Conservation (phyloP, 2,113 vertebrate species). For the Leucopsar rothschildi region DNA sequence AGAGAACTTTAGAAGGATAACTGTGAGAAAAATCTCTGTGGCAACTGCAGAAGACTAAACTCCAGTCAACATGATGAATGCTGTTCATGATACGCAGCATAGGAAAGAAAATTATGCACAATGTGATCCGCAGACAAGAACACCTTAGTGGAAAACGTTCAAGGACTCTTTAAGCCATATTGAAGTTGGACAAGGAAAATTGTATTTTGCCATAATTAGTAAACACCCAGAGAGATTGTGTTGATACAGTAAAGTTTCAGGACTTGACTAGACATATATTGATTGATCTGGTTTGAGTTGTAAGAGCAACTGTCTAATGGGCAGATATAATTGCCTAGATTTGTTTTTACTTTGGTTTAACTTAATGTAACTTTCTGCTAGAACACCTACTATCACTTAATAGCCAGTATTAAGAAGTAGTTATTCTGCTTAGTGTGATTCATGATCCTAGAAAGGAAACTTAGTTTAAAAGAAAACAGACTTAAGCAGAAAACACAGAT, state of each 20-base stretch:
- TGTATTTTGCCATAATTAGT: background rate
- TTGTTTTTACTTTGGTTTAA: background rate
- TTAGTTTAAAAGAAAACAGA: background rate
- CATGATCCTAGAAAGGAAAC: background rate
- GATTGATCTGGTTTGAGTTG: background rate
- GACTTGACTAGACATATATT: background rate
- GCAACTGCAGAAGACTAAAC: background rate
- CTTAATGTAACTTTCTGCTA: background rate
- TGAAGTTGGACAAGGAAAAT: background rate
- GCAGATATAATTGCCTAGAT: background rate
- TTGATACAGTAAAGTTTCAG: background rate
- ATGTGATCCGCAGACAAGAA: background rate
- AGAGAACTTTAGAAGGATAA: background rate
- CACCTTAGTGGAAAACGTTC: background rate
- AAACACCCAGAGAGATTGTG: background rate
- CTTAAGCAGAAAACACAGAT: background rate
- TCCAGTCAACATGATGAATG: background rate
- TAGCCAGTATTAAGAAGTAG: background rate
- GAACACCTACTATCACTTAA: background rate
- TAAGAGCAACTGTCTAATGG: background rate
- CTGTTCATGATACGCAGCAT: background rate
- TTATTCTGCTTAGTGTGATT: background rate
- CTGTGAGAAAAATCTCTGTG: background rate
- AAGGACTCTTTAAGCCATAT: background rate
- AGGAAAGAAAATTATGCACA: background rate